Percentiles rank a stretch among this genome's conserved stretches.
Conservation (phyloP, 1,140 invertebrate species). For the Drosophila aff. region DNA sequence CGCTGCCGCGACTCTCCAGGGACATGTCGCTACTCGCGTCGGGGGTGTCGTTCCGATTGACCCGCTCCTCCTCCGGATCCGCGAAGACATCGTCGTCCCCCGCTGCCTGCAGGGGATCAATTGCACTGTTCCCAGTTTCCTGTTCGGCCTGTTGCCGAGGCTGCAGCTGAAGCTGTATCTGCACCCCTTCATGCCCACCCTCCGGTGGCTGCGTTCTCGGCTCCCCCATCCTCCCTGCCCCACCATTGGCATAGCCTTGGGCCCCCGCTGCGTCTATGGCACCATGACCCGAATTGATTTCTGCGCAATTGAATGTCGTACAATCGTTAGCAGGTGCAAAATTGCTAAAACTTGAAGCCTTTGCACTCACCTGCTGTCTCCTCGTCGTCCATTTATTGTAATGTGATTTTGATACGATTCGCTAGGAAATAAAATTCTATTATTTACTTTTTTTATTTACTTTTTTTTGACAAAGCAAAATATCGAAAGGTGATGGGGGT, state of each 20-base stretch:
- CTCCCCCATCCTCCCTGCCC: not conserved
- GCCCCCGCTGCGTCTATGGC: constrained; percentile 8
- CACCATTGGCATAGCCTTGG: constrained; percentile 8
- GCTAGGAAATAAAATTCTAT: not conserved
- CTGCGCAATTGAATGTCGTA: constrained; percentile 30
- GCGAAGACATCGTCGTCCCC: constrained; percentile 45
- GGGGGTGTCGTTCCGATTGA: not conserved
- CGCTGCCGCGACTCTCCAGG: constrained; percentile 67
- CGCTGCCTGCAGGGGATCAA: constrained; percentile 21
- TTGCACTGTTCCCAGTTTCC: constrained; percentile 31
- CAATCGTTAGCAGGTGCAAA: not conserved
- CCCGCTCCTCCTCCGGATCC: constrained; percentile 13
- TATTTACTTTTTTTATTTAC: constrained; percentile 31
- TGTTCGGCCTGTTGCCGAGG: constrained; percentile 2
- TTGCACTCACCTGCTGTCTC: constrained; percentile 47
- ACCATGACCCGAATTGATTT: constrained; percentile 57
- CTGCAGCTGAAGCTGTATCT: not conserved
- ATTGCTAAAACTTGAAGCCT: not conserved
- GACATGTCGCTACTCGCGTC: constrained; percentile 36
- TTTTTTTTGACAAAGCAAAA: constrained; percentile 50
- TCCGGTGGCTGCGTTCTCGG: not conserved
- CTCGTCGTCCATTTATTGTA: constrained; percentile 62
- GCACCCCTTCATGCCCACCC: constrained; percentile 8
- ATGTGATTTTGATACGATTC: constrained; percentile 19
- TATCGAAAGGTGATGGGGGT: constrained; percentile 10